phyloP scores from a whole-genome alignment of 2,797 vertebrate genomes.

The Lutjanus argentimaculatus region DNA sequence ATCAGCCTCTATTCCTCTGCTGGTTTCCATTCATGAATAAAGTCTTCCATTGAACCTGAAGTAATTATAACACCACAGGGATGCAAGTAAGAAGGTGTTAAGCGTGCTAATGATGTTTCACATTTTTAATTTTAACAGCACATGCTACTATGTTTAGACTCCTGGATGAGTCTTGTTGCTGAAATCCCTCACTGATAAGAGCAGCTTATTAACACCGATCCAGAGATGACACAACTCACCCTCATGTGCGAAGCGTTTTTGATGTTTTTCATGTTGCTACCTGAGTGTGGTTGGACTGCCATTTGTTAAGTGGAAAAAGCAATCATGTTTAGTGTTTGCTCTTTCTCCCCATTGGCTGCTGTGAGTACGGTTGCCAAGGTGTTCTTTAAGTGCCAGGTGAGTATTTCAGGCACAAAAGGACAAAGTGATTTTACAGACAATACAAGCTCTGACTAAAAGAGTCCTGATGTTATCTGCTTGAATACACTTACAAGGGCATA shows the following conservation, averaged over 20 bases:
- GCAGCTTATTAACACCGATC: constrained; percentile 27
- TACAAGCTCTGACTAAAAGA: constrained; percentile 10
- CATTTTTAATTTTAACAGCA: constrained; percentile 18
- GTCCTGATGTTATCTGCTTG: neutral
- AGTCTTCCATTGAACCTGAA: constrained; percentile 15
- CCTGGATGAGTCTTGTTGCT: neutral
- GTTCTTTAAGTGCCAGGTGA: constrained; percentile 46
- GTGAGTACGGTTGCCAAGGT: constrained; percentile 60
- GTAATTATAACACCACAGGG: constrained; percentile 14
- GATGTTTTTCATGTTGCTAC: neutral
- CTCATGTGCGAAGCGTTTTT: neutral
- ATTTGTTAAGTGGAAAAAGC: constrained; percentile 50
- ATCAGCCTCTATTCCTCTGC: neutral
- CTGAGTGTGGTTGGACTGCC: neutral
- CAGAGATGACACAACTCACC: constrained; percentile 14
- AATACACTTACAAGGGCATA: neutral
- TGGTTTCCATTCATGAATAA: constrained; percentile 36
- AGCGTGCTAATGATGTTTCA: constrained; percentile 48
- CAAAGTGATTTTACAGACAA: constrained; percentile 42
- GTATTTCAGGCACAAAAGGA: constrained; percentile 52
- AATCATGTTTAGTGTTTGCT: constrained; percentile 51
- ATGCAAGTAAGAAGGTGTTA: constrained; percentile 25
- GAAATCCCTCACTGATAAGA: neutral
- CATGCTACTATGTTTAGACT: constrained; percentile 33
- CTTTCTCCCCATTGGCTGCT: constrained; percentile 39